Conservation (phyloP, 2,113 vertebrate genomes). For the Dromaius novaehollandiae region DNA sequence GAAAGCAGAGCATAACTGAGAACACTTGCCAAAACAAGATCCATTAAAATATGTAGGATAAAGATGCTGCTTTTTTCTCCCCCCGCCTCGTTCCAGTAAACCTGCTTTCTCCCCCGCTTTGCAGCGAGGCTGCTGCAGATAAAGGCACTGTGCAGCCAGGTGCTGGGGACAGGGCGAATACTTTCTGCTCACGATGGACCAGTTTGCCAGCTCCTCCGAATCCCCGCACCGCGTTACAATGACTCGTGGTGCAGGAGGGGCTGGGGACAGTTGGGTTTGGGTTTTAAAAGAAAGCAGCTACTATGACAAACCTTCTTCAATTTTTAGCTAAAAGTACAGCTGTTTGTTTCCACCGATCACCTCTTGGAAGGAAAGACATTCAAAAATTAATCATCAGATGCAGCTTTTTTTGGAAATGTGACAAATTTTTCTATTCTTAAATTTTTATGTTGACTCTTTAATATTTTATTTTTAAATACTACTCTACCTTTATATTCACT, state of each 20-base stretch:
- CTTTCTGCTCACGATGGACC: background rate
- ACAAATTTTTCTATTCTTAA: slow-evolving; percentile 72
- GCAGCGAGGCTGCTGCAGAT: slow-evolving; percentile 30
- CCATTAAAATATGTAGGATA: slow-evolving; percentile 23
- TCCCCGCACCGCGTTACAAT: background rate
- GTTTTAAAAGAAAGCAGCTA: background rate
- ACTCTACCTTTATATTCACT: slow-evolving; percentile 57
- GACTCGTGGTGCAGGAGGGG: background rate
- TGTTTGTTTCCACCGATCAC: background rate
- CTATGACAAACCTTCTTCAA: background rate
- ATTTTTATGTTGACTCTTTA: slow-evolving; percentile 44
- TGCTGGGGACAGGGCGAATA: slow-evolving; percentile 2
- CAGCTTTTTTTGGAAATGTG: slow-evolving; percentile 65
- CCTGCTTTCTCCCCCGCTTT: slow-evolving; percentile 33
- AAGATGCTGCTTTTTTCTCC: background rate
- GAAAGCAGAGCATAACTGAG: slow-evolving; percentile 45
- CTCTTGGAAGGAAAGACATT: slow-evolving; percentile 35
- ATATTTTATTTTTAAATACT: slow-evolving; percentile 54
- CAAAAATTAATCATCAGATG: slow-evolving; percentile 59
- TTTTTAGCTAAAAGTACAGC: background rate
- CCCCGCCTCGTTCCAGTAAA: background rate
- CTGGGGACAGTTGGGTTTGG: background rate
- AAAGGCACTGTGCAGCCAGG: background rate
- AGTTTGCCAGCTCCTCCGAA: slow-evolving; percentile 15
- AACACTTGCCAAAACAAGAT: slow-evolving; percentile 68